phyloP scores from a whole-genome alignment of 2,888 invertebrate species.

The Drosophila mercatorum region DNA sequence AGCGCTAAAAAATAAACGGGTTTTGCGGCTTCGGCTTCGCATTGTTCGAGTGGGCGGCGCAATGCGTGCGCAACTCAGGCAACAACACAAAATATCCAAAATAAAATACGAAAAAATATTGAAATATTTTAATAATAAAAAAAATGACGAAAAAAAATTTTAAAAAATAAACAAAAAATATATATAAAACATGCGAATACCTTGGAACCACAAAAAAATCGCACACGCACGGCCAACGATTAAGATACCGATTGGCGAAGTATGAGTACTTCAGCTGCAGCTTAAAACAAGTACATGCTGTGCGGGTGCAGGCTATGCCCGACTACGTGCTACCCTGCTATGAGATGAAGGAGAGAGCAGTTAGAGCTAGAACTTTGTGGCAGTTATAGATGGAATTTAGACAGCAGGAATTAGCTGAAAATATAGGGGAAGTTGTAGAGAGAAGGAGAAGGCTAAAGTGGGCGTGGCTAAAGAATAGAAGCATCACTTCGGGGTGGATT shows the following conservation, averaged over 20 bases:
- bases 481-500: too few species aligned
- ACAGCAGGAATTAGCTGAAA: background rate
- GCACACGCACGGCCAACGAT: constrained; percentile 75
- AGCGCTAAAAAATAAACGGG: constrained; percentile 61
- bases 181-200: constrained; percentile 69
- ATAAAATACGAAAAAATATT: constrained; percentile 40
- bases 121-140: constrained; percentile 69
- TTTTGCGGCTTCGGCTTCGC: constrained; percentile 35
- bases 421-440: too few species aligned
- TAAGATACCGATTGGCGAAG: constrained; percentile 61
- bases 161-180: constrained; percentile 25
- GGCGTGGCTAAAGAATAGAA: background rate
- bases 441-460: background rate
- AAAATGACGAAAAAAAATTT: constrained; percentile 14
- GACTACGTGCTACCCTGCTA: background rate
- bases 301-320: background rate
- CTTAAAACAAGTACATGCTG: constrained; percentile 21
- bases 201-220: constrained; percentile 73
- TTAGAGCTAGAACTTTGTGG: background rate
- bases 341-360: too few species aligned
- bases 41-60: constrained; percentile 69
- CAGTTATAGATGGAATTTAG: too few species aligned
- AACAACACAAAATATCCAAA: constrained; percentile 29
- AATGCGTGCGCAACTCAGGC: constrained; percentile 65
- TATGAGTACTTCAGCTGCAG: constrained; percentile 60